These are phyloP conservation scores for Agrypnia vestita DNA, from an alignment of 1,140 invertebrate species.

Conservation along the genomic window DNA sequence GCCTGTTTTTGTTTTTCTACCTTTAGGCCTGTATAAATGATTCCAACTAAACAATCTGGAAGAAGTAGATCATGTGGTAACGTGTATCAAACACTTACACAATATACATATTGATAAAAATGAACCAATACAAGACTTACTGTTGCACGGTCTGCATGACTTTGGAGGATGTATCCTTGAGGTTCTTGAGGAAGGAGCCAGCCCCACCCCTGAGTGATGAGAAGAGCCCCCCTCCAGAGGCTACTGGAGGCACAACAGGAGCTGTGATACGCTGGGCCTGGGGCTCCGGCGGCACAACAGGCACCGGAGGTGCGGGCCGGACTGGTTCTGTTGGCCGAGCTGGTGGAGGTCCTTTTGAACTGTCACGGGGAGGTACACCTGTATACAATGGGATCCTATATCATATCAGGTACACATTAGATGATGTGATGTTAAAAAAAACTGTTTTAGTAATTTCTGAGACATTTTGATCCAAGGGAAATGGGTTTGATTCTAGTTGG, in stretches of 20 bases:
- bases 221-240: slow-evolving; percentile 79
- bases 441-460: no score
- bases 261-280: slow-evolving; percentile 69
- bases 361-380: slow-evolving; percentile 22
- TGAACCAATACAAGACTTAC: slow-evolving; percentile 73
- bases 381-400: not conserved
- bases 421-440: no score
- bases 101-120: no score
- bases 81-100: no score
- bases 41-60: no score
- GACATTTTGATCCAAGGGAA: no score
- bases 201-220: slow-evolving; percentile 88
- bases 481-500: no score
- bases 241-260: slow-evolving; percentile 54
- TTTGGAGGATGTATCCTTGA: slow-evolving; percentile 96
- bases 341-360: slow-evolving; percentile 6
- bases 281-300: slow-evolving; percentile 53
- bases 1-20: no score
- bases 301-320: not conserved
- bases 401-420: no score
- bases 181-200: slow-evolving; percentile 91
- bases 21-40: no score
- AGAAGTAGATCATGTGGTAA: no score
- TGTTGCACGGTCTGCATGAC: slow-evolving; percentile 97
- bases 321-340: slow-evolving; percentile 18